These are phyloP conservation scores for Deilephila elpenor DNA, from an alignment of 2,888 invertebrate species.

Conservation along the genomic window DNA sequence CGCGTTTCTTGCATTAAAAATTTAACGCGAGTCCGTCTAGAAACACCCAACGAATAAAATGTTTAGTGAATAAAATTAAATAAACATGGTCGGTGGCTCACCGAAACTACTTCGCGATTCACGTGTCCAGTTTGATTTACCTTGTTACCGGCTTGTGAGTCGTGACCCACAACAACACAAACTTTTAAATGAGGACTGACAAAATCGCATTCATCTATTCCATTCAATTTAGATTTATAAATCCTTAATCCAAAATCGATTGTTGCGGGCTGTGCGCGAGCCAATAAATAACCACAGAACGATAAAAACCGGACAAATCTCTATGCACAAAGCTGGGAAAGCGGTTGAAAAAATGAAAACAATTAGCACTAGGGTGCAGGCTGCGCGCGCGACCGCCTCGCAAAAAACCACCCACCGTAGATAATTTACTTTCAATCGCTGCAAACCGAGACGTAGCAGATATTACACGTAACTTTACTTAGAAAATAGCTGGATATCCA, in stretches of 20 bases:
- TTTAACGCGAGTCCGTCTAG: conserved; percentile 65
- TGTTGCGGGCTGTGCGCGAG: conserved; percentile 44
- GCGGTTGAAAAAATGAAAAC: conserved; percentile 62
- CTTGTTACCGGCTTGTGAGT: conserved; percentile 25
- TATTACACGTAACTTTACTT: conserved; percentile 56
- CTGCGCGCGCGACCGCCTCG: conserved; percentile 48
- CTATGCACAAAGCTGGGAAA: conserved; percentile 49
- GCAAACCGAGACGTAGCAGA: conserved; percentile 49
- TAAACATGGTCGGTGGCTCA: conserved; percentile 44
- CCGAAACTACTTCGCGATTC: conserved; percentile 23
- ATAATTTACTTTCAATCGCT: conserved; percentile 74
- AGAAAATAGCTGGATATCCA: conserved; percentile 2
- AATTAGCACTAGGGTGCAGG: conserved; percentile 60
- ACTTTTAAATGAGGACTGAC: neutral
- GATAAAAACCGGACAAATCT: conserved; percentile 53
- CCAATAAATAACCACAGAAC: conserved; percentile 54
- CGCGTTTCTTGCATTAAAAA: conserved; percentile 77
- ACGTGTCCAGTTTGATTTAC: conserved; percentile 33
- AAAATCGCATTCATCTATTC: conserved; percentile 14
- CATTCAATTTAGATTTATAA: conserved; percentile 33
- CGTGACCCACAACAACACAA: neutral
- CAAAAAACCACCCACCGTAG: conserved; percentile 58
- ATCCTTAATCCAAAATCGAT: conserved; percentile 49
- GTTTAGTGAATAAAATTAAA: conserved; percentile 55
- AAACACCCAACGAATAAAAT: conserved; percentile 52